These are phyloP conservation scores for Argyra leucocephala DNA, from an alignment of 2,888 invertebrate species.

Conservation along the genomic window DNA sequence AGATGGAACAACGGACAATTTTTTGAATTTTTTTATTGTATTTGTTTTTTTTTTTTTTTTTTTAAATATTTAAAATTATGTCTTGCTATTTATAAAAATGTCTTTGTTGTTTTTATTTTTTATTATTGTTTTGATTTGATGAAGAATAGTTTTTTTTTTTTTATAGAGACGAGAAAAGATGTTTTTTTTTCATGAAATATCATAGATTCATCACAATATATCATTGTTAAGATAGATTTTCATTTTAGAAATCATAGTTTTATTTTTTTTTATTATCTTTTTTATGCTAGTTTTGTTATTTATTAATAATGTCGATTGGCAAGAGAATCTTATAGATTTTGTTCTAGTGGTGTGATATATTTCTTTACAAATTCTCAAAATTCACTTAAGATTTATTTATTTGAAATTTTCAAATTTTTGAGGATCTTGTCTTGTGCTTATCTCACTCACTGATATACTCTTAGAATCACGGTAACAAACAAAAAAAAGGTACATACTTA, in stretches of 20 bases:
- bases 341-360: too few relatives aligned
- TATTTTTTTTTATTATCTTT: not conserved
- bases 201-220: conserved; percentile 1
- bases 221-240: not conserved
- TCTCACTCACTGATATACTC: not conserved
- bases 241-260: not conserved
- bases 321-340: not conserved
- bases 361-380: not conserved
- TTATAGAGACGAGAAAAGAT: too few relatives aligned
- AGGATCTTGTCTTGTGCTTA: not conserved
- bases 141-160: not conserved
- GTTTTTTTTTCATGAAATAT: not conserved
- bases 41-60: too few relatives aligned
- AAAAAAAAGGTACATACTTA: too few relatives aligned
- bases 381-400: not conserved
- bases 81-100: conserved; percentile 4
- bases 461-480: too few relatives aligned
- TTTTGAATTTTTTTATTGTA: too few relatives aligned
- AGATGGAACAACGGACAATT: too few relatives aligned
- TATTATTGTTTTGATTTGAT: not conserved
- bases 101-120: not conserved
- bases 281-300: not conserved
- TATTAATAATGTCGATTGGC: not conserved
- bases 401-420: not conserved
- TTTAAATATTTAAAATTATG: not conserved